Percentiles rank a stretch among this genome's conserved stretches.
These are phyloP conservation scores for Microtus pennsylvanicus DNA, from an alignment of 2,113 vertebrate genomes.

Conservation along the genomic window DNA sequence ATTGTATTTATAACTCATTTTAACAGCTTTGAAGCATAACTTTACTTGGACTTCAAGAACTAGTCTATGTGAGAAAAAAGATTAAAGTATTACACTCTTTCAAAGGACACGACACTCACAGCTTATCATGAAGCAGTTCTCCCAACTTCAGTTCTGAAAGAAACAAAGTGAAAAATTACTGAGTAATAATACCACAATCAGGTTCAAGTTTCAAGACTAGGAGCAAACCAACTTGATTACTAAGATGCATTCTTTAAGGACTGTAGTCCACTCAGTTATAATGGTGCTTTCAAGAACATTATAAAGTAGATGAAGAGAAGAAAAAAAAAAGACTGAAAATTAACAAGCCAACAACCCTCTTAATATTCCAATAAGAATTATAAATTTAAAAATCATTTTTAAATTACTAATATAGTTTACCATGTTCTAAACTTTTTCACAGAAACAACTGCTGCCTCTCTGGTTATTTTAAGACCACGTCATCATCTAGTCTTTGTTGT, in stretches of 20 bases:
- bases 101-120: slow-evolving; percentile 91
- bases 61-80: not conserved
- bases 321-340: not conserved
- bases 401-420: not conserved
- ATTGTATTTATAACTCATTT: not conserved
- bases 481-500: slow-evolving; percentile 24
- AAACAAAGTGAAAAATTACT: slow-evolving; percentile 76
- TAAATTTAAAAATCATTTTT: not conserved
- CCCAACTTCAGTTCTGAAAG: slow-evolving; percentile 96
- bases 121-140: slow-evolving; percentile 98
- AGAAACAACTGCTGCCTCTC: not conserved
- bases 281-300: not conserved
- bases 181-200: slow-evolving; percentile 25
- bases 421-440: not conserved
- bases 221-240: not conserved
- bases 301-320: not conserved
- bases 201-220: slow-evolving; percentile 49
- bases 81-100: not conserved
- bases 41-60: slow-evolving; percentile 39
- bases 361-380: slow-evolving; percentile 38
- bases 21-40: slow-evolving; percentile 35
- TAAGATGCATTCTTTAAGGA: slow-evolving; percentile 56
- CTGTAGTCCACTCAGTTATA: slow-evolving; percentile 23
- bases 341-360: not conserved
- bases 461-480: slow-evolving; percentile 20